Conservation (phyloP, 2,113 vertebrate species). For the Cyanoramphus novaezelandiae region DNA sequence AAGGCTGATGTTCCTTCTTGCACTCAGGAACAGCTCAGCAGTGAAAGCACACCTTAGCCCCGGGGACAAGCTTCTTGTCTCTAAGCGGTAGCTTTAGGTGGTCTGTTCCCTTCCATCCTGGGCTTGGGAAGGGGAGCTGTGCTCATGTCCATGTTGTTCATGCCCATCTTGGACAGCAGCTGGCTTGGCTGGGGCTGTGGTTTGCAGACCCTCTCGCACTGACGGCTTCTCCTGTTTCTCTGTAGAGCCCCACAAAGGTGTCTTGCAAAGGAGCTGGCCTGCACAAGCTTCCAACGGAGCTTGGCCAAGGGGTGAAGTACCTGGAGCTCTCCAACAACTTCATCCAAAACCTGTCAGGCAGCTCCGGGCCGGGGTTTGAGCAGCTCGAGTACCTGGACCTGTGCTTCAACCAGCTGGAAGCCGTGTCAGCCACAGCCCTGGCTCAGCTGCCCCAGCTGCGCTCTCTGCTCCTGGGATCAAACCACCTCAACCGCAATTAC, state of each 20-base stretch:
- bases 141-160: not conserved
- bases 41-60: not conserved
- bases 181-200: not conserved
- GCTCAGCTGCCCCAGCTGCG: slow-evolving; percentile 67
- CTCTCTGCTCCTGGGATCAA: slow-evolving; percentile 75
- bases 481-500: slow-evolving; percentile 69
- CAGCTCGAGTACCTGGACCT: slow-evolving; percentile 77
- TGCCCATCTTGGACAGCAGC: not conserved
- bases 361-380: slow-evolving; percentile 35
- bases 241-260: slow-evolving; percentile 38
- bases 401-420: slow-evolving; percentile 78
- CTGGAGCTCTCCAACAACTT: slow-evolving; percentile 82
- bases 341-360: slow-evolving; percentile 72
- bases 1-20: not conserved
- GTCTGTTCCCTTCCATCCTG: too few species aligned
- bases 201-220: not conserved
- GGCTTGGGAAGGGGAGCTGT: not conserved
- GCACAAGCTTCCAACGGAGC: slow-evolving; percentile 66
- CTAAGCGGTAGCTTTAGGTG: not conserved
- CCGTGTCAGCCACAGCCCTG: slow-evolving; percentile 69
- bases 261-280: slow-evolving; percentile 75
- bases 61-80: not conserved
- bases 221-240: not conserved
- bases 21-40: not conserved
- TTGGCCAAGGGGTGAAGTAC: slow-evolving; percentile 65